These are phyloP conservation scores for Deroplatys truncata DNA, from an alignment of 2,888 invertebrate species.

Conservation along the genomic window DNA sequence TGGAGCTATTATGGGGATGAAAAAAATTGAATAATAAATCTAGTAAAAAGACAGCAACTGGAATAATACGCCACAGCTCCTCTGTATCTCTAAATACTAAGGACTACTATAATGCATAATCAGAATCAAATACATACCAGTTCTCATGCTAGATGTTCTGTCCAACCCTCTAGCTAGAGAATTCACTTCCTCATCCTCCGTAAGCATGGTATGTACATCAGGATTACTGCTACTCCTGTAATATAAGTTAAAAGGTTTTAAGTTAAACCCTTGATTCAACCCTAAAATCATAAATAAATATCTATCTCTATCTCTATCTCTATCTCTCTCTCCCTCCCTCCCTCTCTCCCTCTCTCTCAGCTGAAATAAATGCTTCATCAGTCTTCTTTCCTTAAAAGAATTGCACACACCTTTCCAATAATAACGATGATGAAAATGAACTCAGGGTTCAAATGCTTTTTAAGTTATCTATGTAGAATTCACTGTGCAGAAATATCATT, in stretches of 20 bases:
- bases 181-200: conserved; percentile 39
- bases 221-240: conserved; percentile 42
- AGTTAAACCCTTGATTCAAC: not conserved
- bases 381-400: not conserved
- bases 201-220: conserved; percentile 38
- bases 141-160: conserved; percentile 52
- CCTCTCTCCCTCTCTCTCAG: not conserved
- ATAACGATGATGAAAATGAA: not conserved
- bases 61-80: too few species aligned
- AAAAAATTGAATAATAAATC: too few species aligned
- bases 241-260: not conserved
- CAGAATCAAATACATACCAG: conserved; percentile 34
- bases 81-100: too few species aligned
- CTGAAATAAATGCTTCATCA: not conserved
- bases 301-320: too few species aligned
- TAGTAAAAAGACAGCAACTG: too few species aligned
- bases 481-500: not conserved
- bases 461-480: not conserved
- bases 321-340: too few species aligned
- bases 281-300: too few species aligned
- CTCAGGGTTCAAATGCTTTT: not conserved
- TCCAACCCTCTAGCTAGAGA: conserved; percentile 47
- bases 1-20: too few species aligned
- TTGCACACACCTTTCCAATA: not conserved
- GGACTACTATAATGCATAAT: not conserved